Conservation (phyloP, 2,888 invertebrate genomes). For the Julus scandinavius region DNA sequence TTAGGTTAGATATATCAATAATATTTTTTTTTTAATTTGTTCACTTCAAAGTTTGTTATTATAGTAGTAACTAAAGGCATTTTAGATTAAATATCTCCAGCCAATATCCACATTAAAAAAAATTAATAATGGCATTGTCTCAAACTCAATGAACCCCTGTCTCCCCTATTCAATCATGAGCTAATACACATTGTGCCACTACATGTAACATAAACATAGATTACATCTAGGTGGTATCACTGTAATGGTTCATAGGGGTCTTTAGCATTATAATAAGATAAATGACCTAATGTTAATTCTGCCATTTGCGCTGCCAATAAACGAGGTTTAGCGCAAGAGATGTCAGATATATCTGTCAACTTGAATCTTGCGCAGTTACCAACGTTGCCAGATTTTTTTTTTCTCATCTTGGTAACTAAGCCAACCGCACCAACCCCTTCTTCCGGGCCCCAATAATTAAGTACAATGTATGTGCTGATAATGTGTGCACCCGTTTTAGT, state of each 20-base stretch:
- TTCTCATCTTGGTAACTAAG: not conserved
- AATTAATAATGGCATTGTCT: too few relatives aligned
- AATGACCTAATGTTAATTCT: not conserved
- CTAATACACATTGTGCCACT: too few relatives aligned
- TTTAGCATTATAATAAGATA: not conserved
- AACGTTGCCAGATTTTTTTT: not conserved
- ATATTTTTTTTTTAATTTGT: too few relatives aligned
- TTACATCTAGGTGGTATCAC: too few relatives aligned
- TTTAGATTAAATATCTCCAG: too few relatives aligned
- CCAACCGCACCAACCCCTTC: not conserved
- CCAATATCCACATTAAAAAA: too few relatives aligned
- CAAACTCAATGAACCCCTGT: too few relatives aligned
- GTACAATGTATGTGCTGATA: not conserved
- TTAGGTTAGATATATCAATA: too few relatives aligned
- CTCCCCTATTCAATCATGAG: too few relatives aligned
- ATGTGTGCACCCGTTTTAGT: not conserved
- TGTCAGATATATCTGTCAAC: not conserved
- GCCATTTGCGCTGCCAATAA: not conserved
- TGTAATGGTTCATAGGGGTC: not conserved
- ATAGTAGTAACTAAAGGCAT: too few relatives aligned
- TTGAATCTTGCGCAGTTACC: not conserved
- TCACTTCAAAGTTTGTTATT: too few relatives aligned
- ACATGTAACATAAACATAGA: too few relatives aligned
- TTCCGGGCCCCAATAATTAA: not conserved
- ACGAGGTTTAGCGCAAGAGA: not conserved